Evolutionary conservation across 2,113 vertebrate species (phyloP), one percentile per base, ranked within the genome.

Genomic region (Aptenodytes patagonicus): DNA sequence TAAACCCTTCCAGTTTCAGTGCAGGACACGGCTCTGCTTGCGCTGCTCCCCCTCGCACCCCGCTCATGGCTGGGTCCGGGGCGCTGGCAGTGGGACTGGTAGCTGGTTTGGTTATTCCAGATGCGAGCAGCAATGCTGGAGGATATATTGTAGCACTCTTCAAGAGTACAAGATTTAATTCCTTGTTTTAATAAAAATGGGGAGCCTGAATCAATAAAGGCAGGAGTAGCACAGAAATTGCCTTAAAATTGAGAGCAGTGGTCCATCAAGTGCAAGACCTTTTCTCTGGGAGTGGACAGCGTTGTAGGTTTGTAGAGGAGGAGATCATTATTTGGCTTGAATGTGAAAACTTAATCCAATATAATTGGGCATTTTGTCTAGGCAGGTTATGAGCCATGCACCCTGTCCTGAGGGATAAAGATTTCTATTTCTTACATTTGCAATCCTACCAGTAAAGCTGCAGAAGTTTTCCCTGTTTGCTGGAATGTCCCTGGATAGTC

Each of bases 1-100:
- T 82, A n/a, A 90, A 38, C 36, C 4, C 8, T 70, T 47, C 25
- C 44, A 38, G 28, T 26, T 49, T 54, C 28, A 34, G 44, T 1
- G 3, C 15, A 13, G 22, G 44, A 20, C 16, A 38, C 0, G 2
- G 15, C 19, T 34, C 55, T 1, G 0, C 49, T 55, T 31, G 62
- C 7, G 5, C 54, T 17, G 18, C 18, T 83, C 1, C 6, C 4
- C 7, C 42, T 77, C 7, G 0, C 9, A 14, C 52, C 28, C 6
- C 0, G 1, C n/a, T 68, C 7, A 11, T 61, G 52, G 11, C 82
- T 29, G 7, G 28, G 19, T 17, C 32, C 2, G 3, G 46, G 29
- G 2, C 6, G 1, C 55, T 47, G 64, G 24, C 31, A 58, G 20
- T 5, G 42, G 61, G 20, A n/a, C 24, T 64, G 4, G 38, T 18